Evolutionary conservation across 1,140 invertebrate genomes (phyloP).

Genomic region (Drosophila sp.): DNA sequence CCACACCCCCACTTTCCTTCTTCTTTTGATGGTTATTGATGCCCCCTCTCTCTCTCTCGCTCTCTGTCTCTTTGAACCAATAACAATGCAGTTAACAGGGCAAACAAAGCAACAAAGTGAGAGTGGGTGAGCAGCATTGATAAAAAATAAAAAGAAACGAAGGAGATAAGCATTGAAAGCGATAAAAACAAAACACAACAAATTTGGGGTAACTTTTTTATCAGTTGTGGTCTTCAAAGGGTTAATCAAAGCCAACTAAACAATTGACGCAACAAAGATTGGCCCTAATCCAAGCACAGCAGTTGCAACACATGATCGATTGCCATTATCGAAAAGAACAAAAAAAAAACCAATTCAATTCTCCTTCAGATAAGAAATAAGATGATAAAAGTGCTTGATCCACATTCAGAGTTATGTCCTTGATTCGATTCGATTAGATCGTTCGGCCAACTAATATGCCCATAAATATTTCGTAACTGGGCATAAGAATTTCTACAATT

Average conservation of each 20-base stretch:
- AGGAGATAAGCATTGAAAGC: background rate
- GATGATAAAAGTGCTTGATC: background rate
- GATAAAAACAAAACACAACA: slow-evolving; percentile 1
- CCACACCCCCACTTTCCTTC: background rate
- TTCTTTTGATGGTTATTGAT: background rate
- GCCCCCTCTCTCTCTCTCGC: background rate
- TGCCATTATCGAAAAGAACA: slow-evolving; percentile 1
- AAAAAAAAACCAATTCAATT: slow-evolving; percentile 9
- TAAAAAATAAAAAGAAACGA: no score
- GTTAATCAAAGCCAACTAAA: slow-evolving; percentile 2
- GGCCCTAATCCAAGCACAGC: slow-evolving; percentile 3
- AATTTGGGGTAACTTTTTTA: background rate
- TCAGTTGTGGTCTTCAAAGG: background rate
- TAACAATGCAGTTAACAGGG: slow-evolving; percentile 9
- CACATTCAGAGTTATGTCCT: background rate
- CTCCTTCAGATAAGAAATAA: background rate
- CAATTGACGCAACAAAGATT: background rate
- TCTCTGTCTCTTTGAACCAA: background rate
- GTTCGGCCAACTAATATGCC: no score
- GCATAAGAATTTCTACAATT: slow-evolving; percentile 4
- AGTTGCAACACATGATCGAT: slow-evolving; percentile 42
- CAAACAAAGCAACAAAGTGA: background rate
- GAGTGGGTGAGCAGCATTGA: background rate
- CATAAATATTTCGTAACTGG: no score
- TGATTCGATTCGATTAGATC: background rate